Evolutionary conservation across 1,140 invertebrate genomes (phyloP), one percentile per base, ranked within the genome.

Genomic region (Drosophila grimshawi): DNA sequence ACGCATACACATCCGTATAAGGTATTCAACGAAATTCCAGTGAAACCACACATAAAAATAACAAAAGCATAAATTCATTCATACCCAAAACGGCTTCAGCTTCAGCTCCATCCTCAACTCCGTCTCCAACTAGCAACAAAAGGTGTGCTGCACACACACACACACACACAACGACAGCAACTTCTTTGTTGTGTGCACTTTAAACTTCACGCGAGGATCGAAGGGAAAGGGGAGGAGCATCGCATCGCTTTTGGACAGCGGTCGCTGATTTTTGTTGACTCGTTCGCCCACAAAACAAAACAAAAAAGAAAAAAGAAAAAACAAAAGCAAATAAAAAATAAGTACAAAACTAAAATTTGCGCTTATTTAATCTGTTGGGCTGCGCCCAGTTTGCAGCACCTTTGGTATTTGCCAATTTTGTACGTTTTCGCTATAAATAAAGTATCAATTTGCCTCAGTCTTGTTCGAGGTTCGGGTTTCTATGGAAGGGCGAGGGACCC

Each of bases 61-160:
- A 78, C 76, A 81, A 76, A 81, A 81, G 76, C 79, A 81, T 76
- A 81, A 81, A 81, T 79, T 81, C 78, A 80, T 80, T 80, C 78
- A 80, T 79, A 75, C 61, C 30, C 71, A 59, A 49, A 53, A 49
- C 59, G 41, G 53, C 53, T 43, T 43, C 39, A 60, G 30, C 48
- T 43, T 41, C 41, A 53, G 6, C 66, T n/a, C 11, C 63, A 64
- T 11, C 48, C 52, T 2, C 29, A 39, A 49, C 5, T 46, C 10
- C 39, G 19, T 27, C 59, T 46, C 45, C 67, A 68, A 27, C 72
- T 45, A 65, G 27, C 66, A 63, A 75, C 72, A 75, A 61, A 45
- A 67, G 46, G 39, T 63, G 71, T 69, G 71, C 56, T 72, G 51
- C 62, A 55, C 39, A 56, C 43, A 56, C 52, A 63, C 60, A 51